Conservation (phyloP, 2,797 vertebrate genomes). For the Heterohyrax brucei region DNA sequence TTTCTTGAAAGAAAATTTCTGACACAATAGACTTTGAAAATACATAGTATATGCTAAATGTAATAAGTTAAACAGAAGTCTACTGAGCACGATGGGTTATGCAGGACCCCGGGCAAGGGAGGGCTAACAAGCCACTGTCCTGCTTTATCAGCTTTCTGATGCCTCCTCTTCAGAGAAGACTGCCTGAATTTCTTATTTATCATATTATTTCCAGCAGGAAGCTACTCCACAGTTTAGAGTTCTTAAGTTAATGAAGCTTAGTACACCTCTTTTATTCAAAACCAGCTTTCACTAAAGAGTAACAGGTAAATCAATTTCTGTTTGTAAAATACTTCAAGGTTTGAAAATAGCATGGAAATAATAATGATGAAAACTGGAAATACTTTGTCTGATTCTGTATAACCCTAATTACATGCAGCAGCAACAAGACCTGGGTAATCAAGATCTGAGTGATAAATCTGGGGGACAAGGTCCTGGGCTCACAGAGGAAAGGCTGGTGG, state of each 20-base stretch:
- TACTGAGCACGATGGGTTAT: conserved; percentile 25
- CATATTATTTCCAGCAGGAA: not conserved
- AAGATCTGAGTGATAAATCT: not conserved
- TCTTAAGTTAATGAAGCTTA: conserved; percentile 12
- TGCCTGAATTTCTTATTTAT: not conserved
- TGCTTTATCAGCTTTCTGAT: not conserved
- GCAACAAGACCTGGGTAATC: not conserved
- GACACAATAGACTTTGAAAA: conserved; percentile 51
- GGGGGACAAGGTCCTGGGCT: not conserved
- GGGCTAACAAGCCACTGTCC: not conserved
- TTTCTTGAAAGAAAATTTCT: conserved; percentile 58
- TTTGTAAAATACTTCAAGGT: conserved; percentile 32
- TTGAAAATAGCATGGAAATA: conserved; percentile 2
- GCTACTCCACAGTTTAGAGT: not conserved
- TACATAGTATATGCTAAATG: conserved; percentile 17
- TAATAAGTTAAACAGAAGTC: conserved; percentile 49
- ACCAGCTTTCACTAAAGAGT: conserved; percentile 49
- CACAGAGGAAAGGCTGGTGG: not conserved
- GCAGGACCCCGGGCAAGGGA: not conserved
- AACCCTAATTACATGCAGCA: conserved; percentile 34
- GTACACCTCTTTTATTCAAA: not conserved
- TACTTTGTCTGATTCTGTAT: not conserved
- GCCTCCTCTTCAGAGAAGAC: not conserved
- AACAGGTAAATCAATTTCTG: conserved; percentile 35
- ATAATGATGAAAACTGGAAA: not conserved